These are phyloP conservation scores for Euphydryas editha DNA, from an alignment of 2,888 invertebrate genomes.

Conservation along the genomic window DNA sequence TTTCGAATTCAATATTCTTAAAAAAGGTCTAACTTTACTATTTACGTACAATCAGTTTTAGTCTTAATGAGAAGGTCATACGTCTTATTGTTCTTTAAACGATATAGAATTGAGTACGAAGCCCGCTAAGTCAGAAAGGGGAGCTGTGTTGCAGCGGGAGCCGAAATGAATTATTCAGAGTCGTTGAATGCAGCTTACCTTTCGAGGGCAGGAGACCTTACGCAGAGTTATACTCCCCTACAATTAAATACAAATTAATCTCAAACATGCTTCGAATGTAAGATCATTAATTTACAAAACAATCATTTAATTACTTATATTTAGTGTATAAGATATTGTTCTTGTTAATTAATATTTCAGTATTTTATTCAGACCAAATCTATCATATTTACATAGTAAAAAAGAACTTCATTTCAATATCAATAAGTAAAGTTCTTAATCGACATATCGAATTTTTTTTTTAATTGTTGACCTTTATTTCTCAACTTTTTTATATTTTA, in stretches of 20 bases:
- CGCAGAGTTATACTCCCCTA: slow-evolving; percentile 24
- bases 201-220: slow-evolving; percentile 31
- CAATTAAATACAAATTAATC: slow-evolving; percentile 26
- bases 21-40: slow-evolving; percentile 14
- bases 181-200: slow-evolving; percentile 58
- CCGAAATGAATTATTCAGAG: slow-evolving; percentile 71
- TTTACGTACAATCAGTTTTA: neutral
- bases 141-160: slow-evolving; percentile 51
- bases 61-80: slow-evolving; percentile 1
- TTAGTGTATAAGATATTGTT: no score
- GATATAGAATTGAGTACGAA: slow-evolving; percentile 22
- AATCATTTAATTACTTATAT: no score
- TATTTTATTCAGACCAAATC: no score
- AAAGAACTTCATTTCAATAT: neutral
- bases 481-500: no score
- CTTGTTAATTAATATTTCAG: no score
- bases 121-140: slow-evolving; percentile 35
- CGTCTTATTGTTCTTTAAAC: slow-evolving; percentile 15
- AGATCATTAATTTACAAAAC: neutral
- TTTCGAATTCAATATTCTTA: slow-evolving; percentile 26
- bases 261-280: neutral
- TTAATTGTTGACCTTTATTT: no score
- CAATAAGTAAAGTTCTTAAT: no score
- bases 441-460: no score
- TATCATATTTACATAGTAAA: neutral